These are phyloP conservation scores for Stylophora pistillata DNA, from an alignment of 64 coral and sea anemone species.

Conservation along the genomic window DNA sequence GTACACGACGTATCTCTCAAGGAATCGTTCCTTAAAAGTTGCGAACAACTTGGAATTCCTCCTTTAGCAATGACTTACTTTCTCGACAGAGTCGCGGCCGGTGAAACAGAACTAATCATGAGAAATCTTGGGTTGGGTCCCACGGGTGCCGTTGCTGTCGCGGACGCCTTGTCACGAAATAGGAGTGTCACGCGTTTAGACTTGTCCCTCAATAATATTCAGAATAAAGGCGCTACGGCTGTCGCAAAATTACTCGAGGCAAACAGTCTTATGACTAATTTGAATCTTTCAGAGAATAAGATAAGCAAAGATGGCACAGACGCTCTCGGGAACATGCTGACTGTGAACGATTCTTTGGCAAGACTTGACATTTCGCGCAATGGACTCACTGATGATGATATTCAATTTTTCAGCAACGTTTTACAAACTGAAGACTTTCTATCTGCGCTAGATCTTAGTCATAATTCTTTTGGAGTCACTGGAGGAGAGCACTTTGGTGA, in stretches of 20 bases:
- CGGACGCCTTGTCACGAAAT: conserved; percentile 71
- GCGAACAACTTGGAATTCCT: conserved; percentile 72
- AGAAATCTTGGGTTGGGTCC: conserved; percentile 89
- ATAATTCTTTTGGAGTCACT: conserved; percentile 62
- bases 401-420: conserved; percentile 73
- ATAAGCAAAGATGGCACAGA: conserved; percentile 74
- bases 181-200: conserved; percentile 63
- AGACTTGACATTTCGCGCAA: conserved; percentile 75
- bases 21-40: conserved; percentile 55
- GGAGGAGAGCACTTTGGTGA: conserved; percentile 66
- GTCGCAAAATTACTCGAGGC: conserved; percentile 66
- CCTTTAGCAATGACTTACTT: conserved; percentile 81
- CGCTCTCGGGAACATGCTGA: conserved; percentile 63
- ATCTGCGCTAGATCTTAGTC: conserved; percentile 59
- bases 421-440: conserved; percentile 75
- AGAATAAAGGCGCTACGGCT: conserved; percentile 65
- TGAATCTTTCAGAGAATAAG: conserved; percentile 82
- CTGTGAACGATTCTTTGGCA: conserved; percentile 53
- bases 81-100: conserved; percentile 64
- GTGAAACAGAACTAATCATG: conserved; percentile 61
- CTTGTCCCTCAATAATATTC: conserved; percentile 82
- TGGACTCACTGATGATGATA: conserved; percentile 69
- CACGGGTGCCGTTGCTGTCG: conserved; percentile 54
- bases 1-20: conserved; percentile 71
- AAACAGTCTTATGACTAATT: conserved; percentile 55